These are phyloP conservation scores for Hipparchia semele DNA, from an alignment of 2,888 invertebrate genomes.

Conservation along the genomic window DNA sequence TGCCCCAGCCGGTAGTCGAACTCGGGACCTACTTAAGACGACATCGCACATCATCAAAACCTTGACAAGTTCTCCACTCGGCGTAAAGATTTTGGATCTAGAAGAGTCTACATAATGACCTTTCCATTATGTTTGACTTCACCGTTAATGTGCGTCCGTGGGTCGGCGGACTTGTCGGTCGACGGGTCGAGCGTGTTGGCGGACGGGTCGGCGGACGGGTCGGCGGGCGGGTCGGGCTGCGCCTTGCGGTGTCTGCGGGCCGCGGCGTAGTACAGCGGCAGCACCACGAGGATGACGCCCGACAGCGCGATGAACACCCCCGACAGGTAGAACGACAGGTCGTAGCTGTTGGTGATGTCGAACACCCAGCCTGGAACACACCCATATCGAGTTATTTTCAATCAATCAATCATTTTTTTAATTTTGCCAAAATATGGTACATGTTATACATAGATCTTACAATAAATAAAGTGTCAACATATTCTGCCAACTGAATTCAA, in stretches of 20 bases:
- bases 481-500: too few relatives aligned
- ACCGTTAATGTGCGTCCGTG: constrained; percentile 44
- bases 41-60: too few relatives aligned
- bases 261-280: constrained; percentile 52
- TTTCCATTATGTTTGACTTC: constrained; percentile 37
- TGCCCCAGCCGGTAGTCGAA: too few relatives aligned
- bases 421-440: too few relatives aligned
- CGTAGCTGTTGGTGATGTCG: constrained; percentile 90
- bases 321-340: constrained; percentile 91
- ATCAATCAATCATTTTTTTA: too few relatives aligned
- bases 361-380: constrained; percentile 88
- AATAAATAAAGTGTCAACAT: too few relatives aligned
- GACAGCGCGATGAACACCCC: constrained; percentile 91
- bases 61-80: too few relatives aligned
- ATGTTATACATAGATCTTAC: too few relatives aligned
- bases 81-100: background rate
- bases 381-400: background rate
- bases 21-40: too few relatives aligned
- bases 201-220: constrained; percentile 4
- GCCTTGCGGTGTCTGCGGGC: constrained; percentile 30
- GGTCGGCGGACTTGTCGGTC: background rate
- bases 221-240: constrained; percentile 7
- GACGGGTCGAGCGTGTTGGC: background rate
- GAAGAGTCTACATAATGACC: background rate
- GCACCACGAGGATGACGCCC: constrained; percentile 83